Evolutionary conservation across 1,140 invertebrate species (phyloP).

Genomic region (Atta texana): DNA sequence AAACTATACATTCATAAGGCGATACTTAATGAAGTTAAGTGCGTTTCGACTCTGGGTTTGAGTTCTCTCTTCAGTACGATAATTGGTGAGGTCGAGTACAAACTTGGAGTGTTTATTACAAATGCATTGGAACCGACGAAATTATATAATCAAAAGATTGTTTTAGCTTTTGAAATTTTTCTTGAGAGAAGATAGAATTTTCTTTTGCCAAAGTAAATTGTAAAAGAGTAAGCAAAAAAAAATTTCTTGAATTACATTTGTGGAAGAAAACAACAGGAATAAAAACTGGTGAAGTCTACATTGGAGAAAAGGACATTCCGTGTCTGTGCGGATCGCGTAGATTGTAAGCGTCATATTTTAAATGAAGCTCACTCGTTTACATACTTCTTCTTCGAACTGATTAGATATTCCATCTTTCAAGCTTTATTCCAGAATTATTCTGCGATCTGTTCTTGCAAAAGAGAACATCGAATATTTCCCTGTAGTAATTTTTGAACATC

Average conservation of each 20-base stretch:
- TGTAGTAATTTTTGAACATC: conserved; percentile 17
- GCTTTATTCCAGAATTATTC: conserved; percentile 33
- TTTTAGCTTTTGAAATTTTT: conserved; percentile 12
- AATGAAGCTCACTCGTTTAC: conserved; percentile 53
- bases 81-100: too few species aligned
- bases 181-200: conserved; percentile 22
- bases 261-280: conserved; percentile 37
- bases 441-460: conserved; percentile 23
- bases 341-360: conserved; percentile 57
- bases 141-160: conserved; percentile 32
- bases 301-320: conserved; percentile 27
- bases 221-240: conserved; percentile 40
- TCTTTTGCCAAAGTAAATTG: conserved; percentile 7
- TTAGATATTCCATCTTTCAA: conserved; percentile 57
- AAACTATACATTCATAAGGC: too few species aligned
- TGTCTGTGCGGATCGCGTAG: conserved; percentile 9
- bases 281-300: conserved; percentile 35
- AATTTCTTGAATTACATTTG: conserved; percentile 56
- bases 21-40: too few species aligned
- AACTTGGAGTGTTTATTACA: background rate
- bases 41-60: too few species aligned
- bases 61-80: too few species aligned
- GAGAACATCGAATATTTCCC: conserved; percentile 13
- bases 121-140: background rate
- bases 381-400: conserved; percentile 59